Evolutionary conservation across 2,888 invertebrate genomes (phyloP).

Genomic region (Eugnorisma glareosa): DNA sequence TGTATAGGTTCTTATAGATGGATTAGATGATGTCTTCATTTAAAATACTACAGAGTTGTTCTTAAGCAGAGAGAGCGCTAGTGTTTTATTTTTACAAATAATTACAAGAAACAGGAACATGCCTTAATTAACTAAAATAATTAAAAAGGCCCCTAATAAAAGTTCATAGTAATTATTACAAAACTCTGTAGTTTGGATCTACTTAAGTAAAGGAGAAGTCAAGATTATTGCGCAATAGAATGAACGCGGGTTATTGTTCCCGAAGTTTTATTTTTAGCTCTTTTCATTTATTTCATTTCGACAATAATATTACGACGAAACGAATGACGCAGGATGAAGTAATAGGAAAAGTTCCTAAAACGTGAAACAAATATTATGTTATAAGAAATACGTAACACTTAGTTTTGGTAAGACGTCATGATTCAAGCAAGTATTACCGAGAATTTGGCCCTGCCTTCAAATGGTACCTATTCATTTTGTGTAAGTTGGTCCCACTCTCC

Average conservation of each 20-base stretch:
- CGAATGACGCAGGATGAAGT: conserved; percentile 41
- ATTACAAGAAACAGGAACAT: neutral
- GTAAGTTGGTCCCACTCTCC: neutral
- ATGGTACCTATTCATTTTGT: neutral
- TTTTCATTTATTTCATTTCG: conserved; percentile 12
- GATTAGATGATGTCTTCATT: neutral
- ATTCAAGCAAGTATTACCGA: neutral
- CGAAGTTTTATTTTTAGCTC: conserved; percentile 42
- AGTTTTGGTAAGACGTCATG: conserved; percentile 27
- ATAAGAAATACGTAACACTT: conserved; percentile 10
- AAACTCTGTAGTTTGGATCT: neutral
- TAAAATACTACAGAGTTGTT: neutral
- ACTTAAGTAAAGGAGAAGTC: neutral
- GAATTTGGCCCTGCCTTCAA: neutral
- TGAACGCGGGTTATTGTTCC: conserved; percentile 26
- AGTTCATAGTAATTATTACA: neutral
- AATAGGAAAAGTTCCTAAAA: conserved; percentile 20
- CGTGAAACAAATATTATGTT: neutral
- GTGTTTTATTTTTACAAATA: neutral
- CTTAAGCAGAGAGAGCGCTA: neutral
- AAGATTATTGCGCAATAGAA: conserved; percentile 28
- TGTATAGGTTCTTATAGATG: neutral
- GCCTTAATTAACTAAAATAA: neutral
- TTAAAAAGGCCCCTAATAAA: neutral
- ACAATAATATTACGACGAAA: conserved; percentile 31